phyloP scores from a whole-genome alignment of 2,797 vertebrate species.

The Platalea minor region DNA sequence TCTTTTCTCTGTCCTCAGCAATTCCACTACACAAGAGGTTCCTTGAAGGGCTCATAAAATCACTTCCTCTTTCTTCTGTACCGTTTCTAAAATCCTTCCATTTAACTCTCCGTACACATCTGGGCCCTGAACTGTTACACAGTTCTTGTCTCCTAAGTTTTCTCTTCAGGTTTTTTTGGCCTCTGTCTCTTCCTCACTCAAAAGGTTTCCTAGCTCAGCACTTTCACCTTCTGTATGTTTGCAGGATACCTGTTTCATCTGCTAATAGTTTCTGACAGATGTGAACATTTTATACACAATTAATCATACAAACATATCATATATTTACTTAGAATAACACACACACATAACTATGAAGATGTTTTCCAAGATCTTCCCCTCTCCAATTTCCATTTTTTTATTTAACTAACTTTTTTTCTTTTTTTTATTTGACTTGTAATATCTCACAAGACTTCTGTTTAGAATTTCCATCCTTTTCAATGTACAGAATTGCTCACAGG shows the following conservation, averaged over 20 bases:
- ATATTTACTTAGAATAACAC: not conserved
- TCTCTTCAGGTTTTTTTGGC: not conserved
- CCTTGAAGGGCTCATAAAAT: not conserved
- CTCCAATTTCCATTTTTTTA: not conserved
- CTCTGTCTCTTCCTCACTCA: not conserved
- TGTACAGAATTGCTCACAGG: not conserved
- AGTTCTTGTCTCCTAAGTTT: not conserved
- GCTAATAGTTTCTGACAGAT: not conserved
- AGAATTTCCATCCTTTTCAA: not conserved
- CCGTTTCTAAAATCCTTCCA: not conserved
- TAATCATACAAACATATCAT: not conserved
- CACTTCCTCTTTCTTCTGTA: not conserved
- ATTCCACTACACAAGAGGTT: not conserved
- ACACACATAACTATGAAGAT: not conserved
- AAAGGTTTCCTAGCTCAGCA: not conserved
- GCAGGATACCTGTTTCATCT: not conserved
- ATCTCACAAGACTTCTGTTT: not conserved
- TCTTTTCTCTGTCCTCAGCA: not conserved
- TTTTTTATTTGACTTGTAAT: not conserved
- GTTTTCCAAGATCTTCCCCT: not conserved
- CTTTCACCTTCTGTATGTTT: not conserved
- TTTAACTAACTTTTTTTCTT: not conserved
- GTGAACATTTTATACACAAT: not conserved
- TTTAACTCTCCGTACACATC: not conserved
- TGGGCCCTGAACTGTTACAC: not conserved